Evolutionary conservation across 2,113 vertebrate genomes (phyloP).

Genomic region (Anseranas semipalmata): DNA sequence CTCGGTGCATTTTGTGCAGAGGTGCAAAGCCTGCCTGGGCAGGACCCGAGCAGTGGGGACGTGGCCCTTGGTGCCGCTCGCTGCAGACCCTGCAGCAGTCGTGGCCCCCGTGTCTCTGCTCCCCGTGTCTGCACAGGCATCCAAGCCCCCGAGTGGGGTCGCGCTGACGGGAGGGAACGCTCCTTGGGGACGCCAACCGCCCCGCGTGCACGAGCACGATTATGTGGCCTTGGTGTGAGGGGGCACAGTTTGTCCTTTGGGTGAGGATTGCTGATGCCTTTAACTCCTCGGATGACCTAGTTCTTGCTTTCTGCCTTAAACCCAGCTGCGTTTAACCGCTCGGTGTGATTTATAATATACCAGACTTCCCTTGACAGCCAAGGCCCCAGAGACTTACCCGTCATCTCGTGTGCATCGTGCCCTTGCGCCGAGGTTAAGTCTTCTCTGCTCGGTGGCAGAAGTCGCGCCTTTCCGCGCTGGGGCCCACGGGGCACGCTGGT

Average conservation of each 20-base stretch:
- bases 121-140: background rate
- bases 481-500: background rate
- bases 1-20: rapidly evolving
- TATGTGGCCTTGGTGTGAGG: background rate
- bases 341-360: background rate
- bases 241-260: background rate
- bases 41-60: rapidly evolving
- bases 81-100: rapidly evolving
- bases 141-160: rapidly evolving
- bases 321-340: background rate
- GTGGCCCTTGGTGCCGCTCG: rapidly evolving
- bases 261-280: background rate
- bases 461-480: rapidly evolving
- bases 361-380: background rate
- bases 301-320: background rate
- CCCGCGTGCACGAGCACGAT: background rate
- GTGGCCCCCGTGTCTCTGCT: background rate
- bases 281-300: background rate
- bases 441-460: background rate
- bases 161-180: background rate
- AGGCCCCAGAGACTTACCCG: background rate
- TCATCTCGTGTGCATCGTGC: background rate
- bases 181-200: background rate
- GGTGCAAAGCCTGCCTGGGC: background rate
- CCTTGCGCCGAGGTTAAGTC: background rate